Evolutionary conservation across 1,140 invertebrate species (phyloP).

Genomic region (Diorhabda carinulata): DNA sequence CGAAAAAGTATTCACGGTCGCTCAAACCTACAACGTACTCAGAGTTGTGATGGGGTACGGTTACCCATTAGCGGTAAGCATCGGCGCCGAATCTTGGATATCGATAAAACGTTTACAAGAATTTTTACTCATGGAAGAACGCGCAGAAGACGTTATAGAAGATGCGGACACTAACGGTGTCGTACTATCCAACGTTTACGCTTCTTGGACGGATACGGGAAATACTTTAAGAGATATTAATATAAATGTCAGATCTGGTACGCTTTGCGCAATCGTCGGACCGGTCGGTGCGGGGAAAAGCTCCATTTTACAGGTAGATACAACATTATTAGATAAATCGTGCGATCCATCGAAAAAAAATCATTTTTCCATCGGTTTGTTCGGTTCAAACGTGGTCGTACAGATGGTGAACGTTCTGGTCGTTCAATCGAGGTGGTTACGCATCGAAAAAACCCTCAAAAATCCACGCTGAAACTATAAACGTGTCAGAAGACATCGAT

Average conservation of each 20-base stretch:
- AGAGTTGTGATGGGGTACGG: slow-evolving; percentile 62
- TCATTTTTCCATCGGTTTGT: no score
- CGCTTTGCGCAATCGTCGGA: slow-evolving; percentile 71
- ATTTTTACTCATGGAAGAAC: slow-evolving; percentile 61
- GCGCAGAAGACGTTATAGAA: slow-evolving; percentile 42
- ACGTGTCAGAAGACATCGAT: no score
- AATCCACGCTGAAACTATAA: no score
- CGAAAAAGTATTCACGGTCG: slow-evolving; percentile 65
- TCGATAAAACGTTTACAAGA: slow-evolving; percentile 64
- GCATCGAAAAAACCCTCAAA: no score
- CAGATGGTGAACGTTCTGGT: no score
- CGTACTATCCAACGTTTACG: slow-evolving; percentile 52
- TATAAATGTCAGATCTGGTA: slow-evolving; percentile 59
- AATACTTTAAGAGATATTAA: slow-evolving; percentile 58
- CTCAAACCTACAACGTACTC: slow-evolving; percentile 66
- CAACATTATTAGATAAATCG: background rate
- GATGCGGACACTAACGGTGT: slow-evolving; percentile 43
- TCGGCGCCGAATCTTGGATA: slow-evolving; percentile 61
- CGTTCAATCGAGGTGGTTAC: no score
- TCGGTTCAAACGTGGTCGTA: no score
- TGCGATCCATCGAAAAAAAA: no score
- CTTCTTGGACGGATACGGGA: slow-evolving; percentile 58
- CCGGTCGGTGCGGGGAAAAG: slow-evolving; percentile 78
- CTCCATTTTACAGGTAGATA: slow-evolving; percentile 62
- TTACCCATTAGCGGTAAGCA: slow-evolving; percentile 68